Base-by-base conservation (phyloP, 2,113 vertebrate species). In the Brachyistius frenatus region DNA sequence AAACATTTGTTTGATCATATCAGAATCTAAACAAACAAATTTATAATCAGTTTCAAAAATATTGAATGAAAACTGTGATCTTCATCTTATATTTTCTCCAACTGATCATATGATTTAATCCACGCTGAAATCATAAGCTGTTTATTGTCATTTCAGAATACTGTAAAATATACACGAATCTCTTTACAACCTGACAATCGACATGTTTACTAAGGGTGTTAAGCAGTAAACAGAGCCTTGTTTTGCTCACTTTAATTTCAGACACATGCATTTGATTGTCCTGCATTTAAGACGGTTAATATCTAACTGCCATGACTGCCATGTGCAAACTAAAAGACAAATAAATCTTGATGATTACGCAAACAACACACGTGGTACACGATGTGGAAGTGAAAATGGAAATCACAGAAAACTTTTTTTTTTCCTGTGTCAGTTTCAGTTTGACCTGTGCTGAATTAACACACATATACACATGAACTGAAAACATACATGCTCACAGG, bases 261-360 rank as follows among this genome's bases (percentile, higher is more conserved):
- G 5, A 70, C 10, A 32, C 3, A 5, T 46, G 9, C 33, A 8
- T 33, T 5, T 16, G 1, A 39, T 16, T 65, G 37, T 0, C 7
- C n/a, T 61, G 11, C 7, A 58, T 15, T 7, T 47, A 6, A 64
- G 7, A 14, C 14, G 30, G 41, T 69, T 75, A 61, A 79, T 78
- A 62, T 14, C 16, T 5, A 23, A 54, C 35, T 30, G 52, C 81
- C 74, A 87, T 44, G 54, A 54, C 35, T 30, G 52, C 81, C 74
- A 87, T 44, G 54, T 76, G 41, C 16, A 39, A 36, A 0, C 23
- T 49, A 14, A 13, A 13, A 14, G 15, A 61, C n/a, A 50, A 73
- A 62, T 75, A 58, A 60, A 76, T 61, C 8, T 4, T 14, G n/a
- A 31, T 23, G 6, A 7, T 23, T 23, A 23, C n/a, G 15, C n/a